A percentile compares a stretch with the other conserved stretches of the same genome.
These are phyloP conservation scores for Pseudolycoriella hygida DNA, from an alignment of 2,888 invertebrate species.

Conservation along the genomic window DNA sequence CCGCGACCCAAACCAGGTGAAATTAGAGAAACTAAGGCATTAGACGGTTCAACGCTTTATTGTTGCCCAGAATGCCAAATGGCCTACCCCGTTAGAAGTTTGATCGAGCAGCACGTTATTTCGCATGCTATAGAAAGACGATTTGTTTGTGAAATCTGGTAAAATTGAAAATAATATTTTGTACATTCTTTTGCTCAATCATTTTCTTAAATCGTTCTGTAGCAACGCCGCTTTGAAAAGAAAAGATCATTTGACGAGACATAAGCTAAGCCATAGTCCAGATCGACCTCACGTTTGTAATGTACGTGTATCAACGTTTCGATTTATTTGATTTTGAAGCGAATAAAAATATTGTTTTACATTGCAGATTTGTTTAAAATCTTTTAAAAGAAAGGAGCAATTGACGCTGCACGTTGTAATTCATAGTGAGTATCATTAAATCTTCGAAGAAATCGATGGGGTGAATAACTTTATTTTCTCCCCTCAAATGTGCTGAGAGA, in stretches of 20 bases:
- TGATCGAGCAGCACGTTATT: slow-evolving; percentile 70
- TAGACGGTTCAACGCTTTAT: slow-evolving; percentile 68
- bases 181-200: no score
- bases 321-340: no score
- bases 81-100: slow-evolving; percentile 72
- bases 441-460: no score
- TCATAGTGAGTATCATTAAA: slow-evolving; percentile 45
- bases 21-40: slow-evolving; percentile 36
- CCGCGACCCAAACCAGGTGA: slow-evolving; percentile 49
- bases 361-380: slow-evolving; percentile 59
- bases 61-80: slow-evolving; percentile 81
- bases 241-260: slow-evolving; percentile 71
- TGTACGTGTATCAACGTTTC: slow-evolving; percentile 23
- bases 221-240: slow-evolving; percentile 71
- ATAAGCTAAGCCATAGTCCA: slow-evolving; percentile 77
- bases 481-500: no score
- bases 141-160: slow-evolving; percentile 42
- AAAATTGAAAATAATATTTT: no score
- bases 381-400: slow-evolving; percentile 78
- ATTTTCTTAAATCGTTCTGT: no score
- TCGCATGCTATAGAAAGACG: slow-evolving; percentile 71
- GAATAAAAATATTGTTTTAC: no score
- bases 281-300: slow-evolving; percentile 77
- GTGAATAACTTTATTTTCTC: no score
- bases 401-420: slow-evolving; percentile 77